phyloP scores from a whole-genome alignment of 2,888 invertebrate genomes.

The Mechanitis mazaeus region DNA sequence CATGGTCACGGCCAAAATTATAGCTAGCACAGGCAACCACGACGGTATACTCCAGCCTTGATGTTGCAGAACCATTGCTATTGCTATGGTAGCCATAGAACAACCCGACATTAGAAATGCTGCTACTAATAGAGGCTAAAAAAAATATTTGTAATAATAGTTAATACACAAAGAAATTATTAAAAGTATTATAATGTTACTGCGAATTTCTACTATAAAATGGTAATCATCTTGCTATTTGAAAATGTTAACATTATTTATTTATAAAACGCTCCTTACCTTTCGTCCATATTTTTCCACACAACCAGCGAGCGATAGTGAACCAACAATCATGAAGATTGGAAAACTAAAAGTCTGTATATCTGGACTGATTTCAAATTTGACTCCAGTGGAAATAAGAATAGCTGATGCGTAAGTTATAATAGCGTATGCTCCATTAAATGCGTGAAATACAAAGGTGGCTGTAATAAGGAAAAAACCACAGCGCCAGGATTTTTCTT shows the following conservation, averaged over 20 bases:
- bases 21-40: conserved; percentile 5
- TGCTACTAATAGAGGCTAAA: background rate
- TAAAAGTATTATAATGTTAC: no score
- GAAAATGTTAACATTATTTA: no score
- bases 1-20: conserved; percentile 2
- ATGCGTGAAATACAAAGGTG: conserved; percentile 36
- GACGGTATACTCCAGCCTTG: background rate
- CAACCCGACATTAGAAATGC: background rate
- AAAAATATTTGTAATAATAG: background rate
- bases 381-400: conserved; percentile 45
- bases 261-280: conserved; percentile 35
- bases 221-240: no score
- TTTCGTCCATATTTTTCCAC: conserved; percentile 54
- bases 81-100: conserved; percentile 2
- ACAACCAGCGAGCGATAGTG: conserved; percentile 47
- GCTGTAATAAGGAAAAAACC: conserved; percentile 36
- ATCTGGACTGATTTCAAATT: conserved; percentile 45
- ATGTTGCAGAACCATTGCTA: background rate
- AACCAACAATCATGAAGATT: conserved; percentile 49
- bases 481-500: conserved; percentile 42
- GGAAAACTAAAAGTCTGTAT: conserved; percentile 52
- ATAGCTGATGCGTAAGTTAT: conserved; percentile 47
- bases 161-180: no score
- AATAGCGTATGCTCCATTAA: conserved; percentile 47
- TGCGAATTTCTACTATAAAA: no score